phyloP scores from a whole-genome alignment of 1,140 invertebrate species.

The Papilio machaon region DNA sequence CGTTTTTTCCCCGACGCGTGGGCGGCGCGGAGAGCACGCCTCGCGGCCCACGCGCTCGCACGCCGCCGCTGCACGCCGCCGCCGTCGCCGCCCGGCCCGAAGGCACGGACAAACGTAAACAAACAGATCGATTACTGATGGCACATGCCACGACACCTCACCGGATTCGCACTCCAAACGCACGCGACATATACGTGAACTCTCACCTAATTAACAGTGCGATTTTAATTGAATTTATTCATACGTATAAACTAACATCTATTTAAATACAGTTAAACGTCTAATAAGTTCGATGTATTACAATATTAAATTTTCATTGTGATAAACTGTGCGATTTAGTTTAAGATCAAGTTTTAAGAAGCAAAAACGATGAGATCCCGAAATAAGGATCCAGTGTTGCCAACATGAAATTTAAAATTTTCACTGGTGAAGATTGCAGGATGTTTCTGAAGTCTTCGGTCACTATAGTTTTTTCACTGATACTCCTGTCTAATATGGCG shows the following conservation, averaged over 20 bases:
- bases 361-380: constrained; percentile 66
- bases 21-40: constrained; percentile 75
- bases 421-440: constrained; percentile 61
- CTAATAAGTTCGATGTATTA: neutral
- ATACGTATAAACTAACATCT: neutral
- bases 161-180: constrained; percentile 31
- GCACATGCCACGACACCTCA: constrained; percentile 6
- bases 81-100: constrained; percentile 65
- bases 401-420: constrained; percentile 69
- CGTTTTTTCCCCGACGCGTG: constrained; percentile 71
- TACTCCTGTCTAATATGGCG: constrained; percentile 68
- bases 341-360: constrained; percentile 46
- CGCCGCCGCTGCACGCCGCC: constrained; percentile 58
- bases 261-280: neutral
- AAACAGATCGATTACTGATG: constrained; percentile 50
- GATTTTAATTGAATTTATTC: neutral
- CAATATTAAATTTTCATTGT: neutral
- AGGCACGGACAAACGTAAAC: constrained; percentile 58
- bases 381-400: constrained; percentile 69
- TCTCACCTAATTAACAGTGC: constrained; percentile 15
- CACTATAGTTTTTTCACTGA: constrained; percentile 64
- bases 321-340: constrained; percentile 42
- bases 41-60: constrained; percentile 66
- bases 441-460: constrained; percentile 64
- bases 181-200: constrained; percentile 27